Base-by-base conservation (phyloP, 2,113 vertebrate genomes). In the Macquaria ambigua region DNA sequence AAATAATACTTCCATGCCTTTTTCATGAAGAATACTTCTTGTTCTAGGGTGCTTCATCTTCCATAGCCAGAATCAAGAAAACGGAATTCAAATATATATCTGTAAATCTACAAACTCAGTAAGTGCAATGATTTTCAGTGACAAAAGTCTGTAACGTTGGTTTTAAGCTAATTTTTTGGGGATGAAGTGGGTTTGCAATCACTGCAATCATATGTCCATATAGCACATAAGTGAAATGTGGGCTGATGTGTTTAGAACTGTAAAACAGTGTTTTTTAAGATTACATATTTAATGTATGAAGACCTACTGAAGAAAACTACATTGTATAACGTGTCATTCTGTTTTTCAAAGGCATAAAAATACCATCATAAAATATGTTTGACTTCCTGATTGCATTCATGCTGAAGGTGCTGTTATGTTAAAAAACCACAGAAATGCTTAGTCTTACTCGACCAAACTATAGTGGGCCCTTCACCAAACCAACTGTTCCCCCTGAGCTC, bases 351-450 rank as follows among this genome's bases (percentile, higher is more conserved):
- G 23, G 5, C 18, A 39, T 64, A 53, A 61, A 73, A 58, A 70
- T 43, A 46, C 1, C 37, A 12, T 25, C 43, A 8, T 68, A 28
- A 18, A 41, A n/a, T 56, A 31, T 55, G 43, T 71, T 18, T 18
- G 1, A 39, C 16, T 64, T 59, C 6, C 43, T 69, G 39, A 59
- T 56, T 78, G 9, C 10, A 52, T 64, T 62, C 50, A 74, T 52
- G 69, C 15, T 31, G 55, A 69, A 55, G 23, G n/a, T 58, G 21
- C 39, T 70, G 73, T 76, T 84, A 37, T n/a, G n/a, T n/a, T n/a
- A 31, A 31, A 72, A 83, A 82, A 53, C 11, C 71, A 76, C 71
- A 41, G 20, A 85, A 61, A 66, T 53, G 62, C 66, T 73, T 12
- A 59, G 10, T 74, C 14, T 69, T 46, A 53, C 70, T 73, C 25